Conservation (phyloP, 2,113 vertebrate species). For the Macheiramphus alcinus region DNA sequence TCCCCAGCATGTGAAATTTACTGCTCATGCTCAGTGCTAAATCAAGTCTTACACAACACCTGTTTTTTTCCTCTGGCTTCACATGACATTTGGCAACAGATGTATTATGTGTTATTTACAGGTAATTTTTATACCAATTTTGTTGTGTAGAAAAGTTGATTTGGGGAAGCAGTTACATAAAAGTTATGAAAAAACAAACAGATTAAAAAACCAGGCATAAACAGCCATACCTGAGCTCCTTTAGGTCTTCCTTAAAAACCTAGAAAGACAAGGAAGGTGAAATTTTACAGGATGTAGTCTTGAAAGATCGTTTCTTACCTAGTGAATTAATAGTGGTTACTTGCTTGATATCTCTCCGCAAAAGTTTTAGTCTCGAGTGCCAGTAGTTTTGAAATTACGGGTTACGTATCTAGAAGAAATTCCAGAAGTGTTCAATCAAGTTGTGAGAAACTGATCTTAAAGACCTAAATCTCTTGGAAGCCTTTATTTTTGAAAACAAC, state of each 20-base stretch:
- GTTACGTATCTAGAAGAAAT: neutral
- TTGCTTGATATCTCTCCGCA: neutral
- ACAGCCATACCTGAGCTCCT: slow-evolving; percentile 76
- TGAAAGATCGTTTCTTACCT: neutral
- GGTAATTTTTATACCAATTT: neutral
- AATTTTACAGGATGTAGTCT: neutral
- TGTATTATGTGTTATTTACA: neutral
- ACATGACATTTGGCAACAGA: neutral
- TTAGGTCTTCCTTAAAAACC: slow-evolving; percentile 85
- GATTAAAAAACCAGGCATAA: neutral
- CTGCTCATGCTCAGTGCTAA: neutral
- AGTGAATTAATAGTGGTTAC: neutral
- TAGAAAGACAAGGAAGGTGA: slow-evolving; percentile 47
- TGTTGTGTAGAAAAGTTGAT: neutral
- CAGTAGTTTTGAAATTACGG: neutral
- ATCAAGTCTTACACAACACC: slow-evolving; percentile 31
- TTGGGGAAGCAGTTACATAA: neutral
- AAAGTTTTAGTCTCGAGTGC: neutral
- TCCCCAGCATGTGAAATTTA: neutral
- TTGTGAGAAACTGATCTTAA: neutral
- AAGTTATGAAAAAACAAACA: neutral
- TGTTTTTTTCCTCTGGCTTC: neutral
- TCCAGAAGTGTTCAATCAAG: neutral
- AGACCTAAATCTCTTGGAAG: neutral
- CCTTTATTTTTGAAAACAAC: neutral